These are phyloP conservation scores for Notothenia coriiceps DNA, from an alignment of 2,113 vertebrate species.

Conservation along the genomic window DNA sequence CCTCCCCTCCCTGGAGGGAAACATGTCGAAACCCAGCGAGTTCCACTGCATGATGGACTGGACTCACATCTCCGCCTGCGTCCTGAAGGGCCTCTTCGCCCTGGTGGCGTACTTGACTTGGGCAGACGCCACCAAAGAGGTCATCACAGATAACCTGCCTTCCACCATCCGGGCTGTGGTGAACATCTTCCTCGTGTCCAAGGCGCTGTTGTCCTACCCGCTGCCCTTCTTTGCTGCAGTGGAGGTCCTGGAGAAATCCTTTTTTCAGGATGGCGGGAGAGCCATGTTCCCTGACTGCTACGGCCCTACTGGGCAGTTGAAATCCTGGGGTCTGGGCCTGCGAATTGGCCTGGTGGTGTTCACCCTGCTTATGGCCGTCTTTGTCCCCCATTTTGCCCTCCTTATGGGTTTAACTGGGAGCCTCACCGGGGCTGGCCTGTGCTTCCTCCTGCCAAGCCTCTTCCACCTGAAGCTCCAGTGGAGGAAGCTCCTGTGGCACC, in stretches of 20 bases:
- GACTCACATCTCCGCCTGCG: constrained; percentile 96
- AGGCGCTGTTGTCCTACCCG: constrained; percentile 95
- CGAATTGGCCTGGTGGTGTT: constrained; percentile 92
- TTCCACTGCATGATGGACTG: constrained; percentile 99
- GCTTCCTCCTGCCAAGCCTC: constrained; percentile 96
- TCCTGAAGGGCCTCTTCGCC: constrained; percentile 96
- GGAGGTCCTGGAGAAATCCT: constrained; percentile 93
- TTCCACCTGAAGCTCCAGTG: constrained; percentile 97
- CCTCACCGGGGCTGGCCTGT: constrained; percentile 95
- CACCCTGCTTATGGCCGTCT: constrained; percentile 96
- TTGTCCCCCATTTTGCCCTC: constrained; percentile 96
- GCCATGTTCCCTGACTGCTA: constrained; percentile 94
- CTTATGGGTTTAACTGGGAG: constrained; percentile 98
- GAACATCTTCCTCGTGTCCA: constrained; percentile 95
- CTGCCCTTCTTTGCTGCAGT: constrained; percentile 97
- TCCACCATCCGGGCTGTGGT: constrained; percentile 95
- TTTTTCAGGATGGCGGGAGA: constrained; percentile 93
- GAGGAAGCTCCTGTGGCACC: constrained; percentile 97
- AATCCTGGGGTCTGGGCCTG: constrained; percentile 94
- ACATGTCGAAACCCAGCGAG: constrained; percentile 95
- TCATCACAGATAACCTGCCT: constrained; percentile 98
- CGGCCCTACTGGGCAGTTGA: constrained; percentile 88
- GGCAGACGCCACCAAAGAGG: constrained; percentile 97
- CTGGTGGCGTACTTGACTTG: constrained; percentile 97
- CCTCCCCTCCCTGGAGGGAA: constrained; percentile 96